Evolutionary conservation across 2,888 invertebrate genomes (phyloP), one percentile per base, ranked within the genome.

Genomic region (Aphodius granarius): DNA sequence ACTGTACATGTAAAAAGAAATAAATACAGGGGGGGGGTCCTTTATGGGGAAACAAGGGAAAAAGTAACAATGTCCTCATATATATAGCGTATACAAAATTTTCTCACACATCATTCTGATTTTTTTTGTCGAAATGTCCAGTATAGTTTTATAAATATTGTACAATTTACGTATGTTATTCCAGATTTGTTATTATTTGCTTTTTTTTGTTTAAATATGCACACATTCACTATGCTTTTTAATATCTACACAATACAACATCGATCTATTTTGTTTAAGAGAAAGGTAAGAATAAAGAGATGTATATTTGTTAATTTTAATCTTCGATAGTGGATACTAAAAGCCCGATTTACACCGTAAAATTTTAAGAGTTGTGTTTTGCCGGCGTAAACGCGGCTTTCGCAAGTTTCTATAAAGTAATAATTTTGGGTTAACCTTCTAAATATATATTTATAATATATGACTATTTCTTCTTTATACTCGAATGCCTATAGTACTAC

Each of bases 111-210:
- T 73, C 63, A 63, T 21, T 74, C 70, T 74, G 62, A 65, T 71
- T 71, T 72, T 74, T 73, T 72, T 17, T n/a, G 66, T 71, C 74
- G 22, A 72, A 71, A 63, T 64, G 71, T 77, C 73, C 64, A 73
- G 70, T 73, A 76, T 76, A 73, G 68, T 66, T 76, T 72, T 79
- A 81, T 82, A 84, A 84, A 86, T 87, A 87, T 87, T 87, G 87
- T 87, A 87, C 87, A 86, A 85, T 84, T 87, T 87, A 87, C 87
- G 87, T 87, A 87, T 87, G 84, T 87, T 72, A 75, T 72, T 75
- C 68, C 72, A 72, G 66, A 66, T 66, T 66, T 66, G 18, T 66
- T 66, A 66, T 66, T 66, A 66, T 66, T 66, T n/a, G n/a, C n/a
- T 16, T 66, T 66, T 66, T 66, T 66, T 66, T 16, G 20, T 68